Conservation (phyloP, 2,888 invertebrate species). For the Pseudococcus longispinus region DNA sequence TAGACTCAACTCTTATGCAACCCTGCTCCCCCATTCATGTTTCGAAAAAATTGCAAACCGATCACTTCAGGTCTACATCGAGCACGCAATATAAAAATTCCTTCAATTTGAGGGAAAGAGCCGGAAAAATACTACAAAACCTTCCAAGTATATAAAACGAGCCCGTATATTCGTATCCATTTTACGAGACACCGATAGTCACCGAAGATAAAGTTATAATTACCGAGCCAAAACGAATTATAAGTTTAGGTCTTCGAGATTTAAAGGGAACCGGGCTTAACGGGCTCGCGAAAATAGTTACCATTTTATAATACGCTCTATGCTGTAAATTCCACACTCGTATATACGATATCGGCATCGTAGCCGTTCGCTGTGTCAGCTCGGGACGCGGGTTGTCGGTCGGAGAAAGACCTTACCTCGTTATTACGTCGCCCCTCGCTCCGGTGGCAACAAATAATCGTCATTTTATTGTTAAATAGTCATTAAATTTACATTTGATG, state of each 20-base stretch:
- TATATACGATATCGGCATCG: not conserved
- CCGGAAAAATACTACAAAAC: not conserved
- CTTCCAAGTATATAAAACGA: not conserved
- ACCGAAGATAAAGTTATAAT: constrained; percentile 27
- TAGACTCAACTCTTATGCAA: no score
- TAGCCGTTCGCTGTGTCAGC: not conserved
- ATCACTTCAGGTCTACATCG: no score
- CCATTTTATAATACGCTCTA: not conserved
- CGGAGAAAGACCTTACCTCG: no score
- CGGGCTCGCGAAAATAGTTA: constrained; percentile 10
- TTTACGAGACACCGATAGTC: not conserved
- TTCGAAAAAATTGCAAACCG: no score
- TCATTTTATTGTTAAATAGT: constrained; percentile 35
- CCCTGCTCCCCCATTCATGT: no score
- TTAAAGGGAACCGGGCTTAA: not conserved
- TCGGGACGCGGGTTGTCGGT: not conserved
- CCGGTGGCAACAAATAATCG: not conserved
- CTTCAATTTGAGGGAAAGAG: no score
- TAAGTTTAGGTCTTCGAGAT: not conserved
- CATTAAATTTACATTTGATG: constrained; percentile 33
- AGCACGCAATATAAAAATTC: no score
- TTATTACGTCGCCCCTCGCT: not conserved
- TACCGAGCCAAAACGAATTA: not conserved
- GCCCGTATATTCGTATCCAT: not conserved
- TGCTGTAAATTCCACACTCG: not conserved